Evolutionary conservation across 2,888 invertebrate genomes (phyloP).

Genomic region (Dyspetes luteomarginatus): DNA sequence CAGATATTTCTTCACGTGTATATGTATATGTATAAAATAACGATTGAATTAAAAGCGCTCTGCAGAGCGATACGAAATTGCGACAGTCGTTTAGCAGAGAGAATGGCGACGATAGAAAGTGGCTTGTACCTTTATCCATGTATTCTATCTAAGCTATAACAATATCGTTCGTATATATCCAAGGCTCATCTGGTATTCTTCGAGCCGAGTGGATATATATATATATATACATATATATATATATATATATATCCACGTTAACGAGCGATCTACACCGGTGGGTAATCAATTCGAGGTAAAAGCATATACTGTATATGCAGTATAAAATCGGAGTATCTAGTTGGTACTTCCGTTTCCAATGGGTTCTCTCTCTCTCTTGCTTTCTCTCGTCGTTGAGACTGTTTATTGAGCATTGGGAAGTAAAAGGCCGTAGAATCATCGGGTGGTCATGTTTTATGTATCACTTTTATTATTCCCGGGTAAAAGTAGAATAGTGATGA

Average conservation of each 20-base stretch:
- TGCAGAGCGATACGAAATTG: background rate
- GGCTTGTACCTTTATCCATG: background rate
- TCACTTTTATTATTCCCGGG: slow-evolving; percentile 53
- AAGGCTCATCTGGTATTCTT: slow-evolving; percentile 7
- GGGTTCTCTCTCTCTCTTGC: background rate
- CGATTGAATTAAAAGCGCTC: background rate
- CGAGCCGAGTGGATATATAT: background rate
- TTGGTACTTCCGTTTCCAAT: slow-evolving; percentile 25
- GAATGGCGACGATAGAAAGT: slow-evolving; percentile 7
- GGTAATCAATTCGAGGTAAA: slow-evolving; percentile 28
- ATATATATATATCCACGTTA: slow-evolving; percentile 1
- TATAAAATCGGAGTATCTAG: slow-evolving; percentile 1
- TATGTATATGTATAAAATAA: slow-evolving; percentile 3
- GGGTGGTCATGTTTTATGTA: slow-evolving; percentile 48
- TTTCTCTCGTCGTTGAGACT: background rate
- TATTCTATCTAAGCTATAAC: background rate
- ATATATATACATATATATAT: background rate
- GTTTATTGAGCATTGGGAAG: slow-evolving; percentile 3
- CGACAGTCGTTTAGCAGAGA: background rate
- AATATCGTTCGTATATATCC: background rate
- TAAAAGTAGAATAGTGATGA: slow-evolving; percentile 16
- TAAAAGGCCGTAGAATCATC: slow-evolving; percentile 29
- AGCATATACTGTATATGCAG: background rate
- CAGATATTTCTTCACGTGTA: background rate
- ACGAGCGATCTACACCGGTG: slow-evolving; percentile 23